Percentiles rank a stretch among this genome's conserved stretches.
These are phyloP conservation scores for Trichogramma pretiosum DNA, from an alignment of 1,140 invertebrate genomes.

Conservation along the genomic window DNA sequence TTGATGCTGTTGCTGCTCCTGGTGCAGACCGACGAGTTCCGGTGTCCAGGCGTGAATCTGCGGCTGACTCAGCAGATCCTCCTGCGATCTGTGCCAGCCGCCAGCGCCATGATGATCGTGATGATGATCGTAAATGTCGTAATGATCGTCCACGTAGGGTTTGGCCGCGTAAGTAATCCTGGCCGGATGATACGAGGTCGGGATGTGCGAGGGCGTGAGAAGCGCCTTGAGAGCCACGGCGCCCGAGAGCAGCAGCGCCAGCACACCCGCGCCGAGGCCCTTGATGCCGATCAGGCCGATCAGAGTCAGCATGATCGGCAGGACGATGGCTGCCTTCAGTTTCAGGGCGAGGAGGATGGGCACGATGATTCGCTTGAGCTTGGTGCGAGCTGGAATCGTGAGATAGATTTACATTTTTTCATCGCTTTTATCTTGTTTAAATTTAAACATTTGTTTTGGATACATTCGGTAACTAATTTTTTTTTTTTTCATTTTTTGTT, in stretches of 20 bases:
- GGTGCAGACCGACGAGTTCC: slow-evolving; percentile 34
- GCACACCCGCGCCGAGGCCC: slow-evolving; percentile 53
- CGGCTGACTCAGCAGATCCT: slow-evolving; percentile 27
- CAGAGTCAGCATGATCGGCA: slow-evolving; percentile 54
- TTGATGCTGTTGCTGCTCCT: too few relatives aligned
- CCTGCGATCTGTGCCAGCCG: slow-evolving; percentile 47
- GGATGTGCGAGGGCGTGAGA: slow-evolving; percentile 32
- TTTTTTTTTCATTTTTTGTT: too few relatives aligned
- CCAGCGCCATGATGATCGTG: too few relatives aligned
- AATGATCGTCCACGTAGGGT: slow-evolving; percentile 38
- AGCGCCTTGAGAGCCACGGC: slow-evolving; percentile 47
- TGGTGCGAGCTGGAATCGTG: slow-evolving; percentile 52
- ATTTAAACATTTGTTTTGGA: too few relatives aligned
- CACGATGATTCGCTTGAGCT: slow-evolving; percentile 53
- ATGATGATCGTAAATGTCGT: too few relatives aligned
- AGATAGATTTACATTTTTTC: too few relatives aligned
- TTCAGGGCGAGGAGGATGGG: slow-evolving; percentile 55
- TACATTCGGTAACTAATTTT: too few relatives aligned
- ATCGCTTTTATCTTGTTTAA: too few relatives aligned
- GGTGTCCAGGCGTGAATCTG: slow-evolving; percentile 38
- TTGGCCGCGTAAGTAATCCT: slow-evolving; percentile 45
- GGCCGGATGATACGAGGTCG: slow-evolving; percentile 23
- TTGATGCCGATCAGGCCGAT: slow-evolving; percentile 57
- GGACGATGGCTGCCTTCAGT: slow-evolving; percentile 52
- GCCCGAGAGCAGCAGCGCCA: slow-evolving; percentile 52